A percentile compares a stretch with the other conserved stretches of the same genome.
Conservation (phyloP, 2,888 invertebrate species). For the Charanyca ferruginea region DNA sequence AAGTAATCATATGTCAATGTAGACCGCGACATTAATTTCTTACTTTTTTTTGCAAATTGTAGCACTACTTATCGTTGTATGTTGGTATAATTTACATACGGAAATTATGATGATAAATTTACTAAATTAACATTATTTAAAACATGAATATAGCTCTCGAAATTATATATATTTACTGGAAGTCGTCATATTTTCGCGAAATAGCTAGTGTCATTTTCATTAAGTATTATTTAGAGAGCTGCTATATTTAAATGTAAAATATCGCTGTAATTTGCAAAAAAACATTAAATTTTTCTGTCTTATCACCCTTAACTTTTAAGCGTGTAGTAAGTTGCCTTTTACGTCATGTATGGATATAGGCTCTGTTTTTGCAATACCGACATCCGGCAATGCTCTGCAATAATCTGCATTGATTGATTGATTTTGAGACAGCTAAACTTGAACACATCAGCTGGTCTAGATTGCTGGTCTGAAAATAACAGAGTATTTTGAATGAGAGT, state of each 20-base stretch:
- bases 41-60: neutral
- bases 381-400: conserved; percentile 8
- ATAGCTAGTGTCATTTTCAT: too few relatives aligned
- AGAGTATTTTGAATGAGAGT: conserved; percentile 65
- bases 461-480: conserved; percentile 66
- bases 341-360: neutral
- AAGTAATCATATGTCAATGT: neutral
- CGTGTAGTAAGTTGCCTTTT: neutral
- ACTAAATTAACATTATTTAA: too few relatives aligned
- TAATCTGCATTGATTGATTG: conserved; percentile 38
- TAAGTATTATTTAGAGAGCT: too few relatives aligned
- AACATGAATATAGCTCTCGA: too few relatives aligned
- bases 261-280: too few relatives aligned
- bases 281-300: too few relatives aligned
- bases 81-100: too few relatives aligned
- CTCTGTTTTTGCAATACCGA: conserved; percentile 6
- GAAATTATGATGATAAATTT: too few relatives aligned
- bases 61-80: neutral
- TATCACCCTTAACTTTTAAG: neutral
- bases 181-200: too few relatives aligned
- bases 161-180: too few relatives aligned
- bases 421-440: conserved; percentile 44
- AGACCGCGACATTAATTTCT: too few relatives aligned
- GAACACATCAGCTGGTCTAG: conserved; percentile 55
- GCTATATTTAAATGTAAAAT: too few relatives aligned